Conservation (phyloP, 2,797 vertebrate species). For the Sebastes steindachneri region DNA sequence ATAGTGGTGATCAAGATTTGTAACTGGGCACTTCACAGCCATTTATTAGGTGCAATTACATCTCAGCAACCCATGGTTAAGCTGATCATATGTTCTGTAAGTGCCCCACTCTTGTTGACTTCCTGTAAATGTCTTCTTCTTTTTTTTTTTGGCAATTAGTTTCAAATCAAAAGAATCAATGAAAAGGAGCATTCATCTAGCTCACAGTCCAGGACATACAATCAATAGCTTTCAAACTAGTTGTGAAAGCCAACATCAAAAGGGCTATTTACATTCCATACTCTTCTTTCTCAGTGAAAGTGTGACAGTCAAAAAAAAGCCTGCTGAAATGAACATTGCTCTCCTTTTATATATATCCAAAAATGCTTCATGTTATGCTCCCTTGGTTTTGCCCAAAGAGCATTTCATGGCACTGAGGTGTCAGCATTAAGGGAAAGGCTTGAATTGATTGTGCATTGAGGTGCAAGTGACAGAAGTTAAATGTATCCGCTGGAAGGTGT, state of each 20-base stretch:
- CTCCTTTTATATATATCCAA: constrained; percentile 8
- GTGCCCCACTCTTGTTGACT: constrained; percentile 70
- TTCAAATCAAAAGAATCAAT: constrained; percentile 76
- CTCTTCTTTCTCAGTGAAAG: constrained; percentile 10
- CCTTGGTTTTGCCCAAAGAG: constrained; percentile 15
- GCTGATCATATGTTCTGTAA: constrained; percentile 76
- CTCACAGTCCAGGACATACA: constrained; percentile 55
- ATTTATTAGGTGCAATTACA: constrained; percentile 79
- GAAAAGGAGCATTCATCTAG: constrained; percentile 54
- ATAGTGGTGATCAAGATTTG: constrained; percentile 40
- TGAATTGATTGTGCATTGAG: constrained; percentile 70
- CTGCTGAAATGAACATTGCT: constrained; percentile 6
- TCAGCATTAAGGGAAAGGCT: constrained; percentile 24
- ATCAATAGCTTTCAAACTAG: constrained; percentile 75
- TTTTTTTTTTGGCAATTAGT: constrained; percentile 73
- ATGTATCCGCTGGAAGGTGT: constrained; percentile 45
- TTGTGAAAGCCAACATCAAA: constrained; percentile 29
- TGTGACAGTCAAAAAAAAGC: constrained; percentile 4
- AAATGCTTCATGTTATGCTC: constrained; percentile 9
- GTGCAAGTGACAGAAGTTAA: constrained; percentile 66
- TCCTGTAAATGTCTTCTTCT: constrained; percentile 60
- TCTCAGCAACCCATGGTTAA: constrained; percentile 70
- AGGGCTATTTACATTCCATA: constrained; percentile 37
- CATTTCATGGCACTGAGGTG: constrained; percentile 27
- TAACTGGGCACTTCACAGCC: constrained; percentile 60